These are phyloP conservation scores for Penaeus monodon DNA, from an alignment of 2,888 invertebrate genomes.

Conservation along the genomic window DNA sequence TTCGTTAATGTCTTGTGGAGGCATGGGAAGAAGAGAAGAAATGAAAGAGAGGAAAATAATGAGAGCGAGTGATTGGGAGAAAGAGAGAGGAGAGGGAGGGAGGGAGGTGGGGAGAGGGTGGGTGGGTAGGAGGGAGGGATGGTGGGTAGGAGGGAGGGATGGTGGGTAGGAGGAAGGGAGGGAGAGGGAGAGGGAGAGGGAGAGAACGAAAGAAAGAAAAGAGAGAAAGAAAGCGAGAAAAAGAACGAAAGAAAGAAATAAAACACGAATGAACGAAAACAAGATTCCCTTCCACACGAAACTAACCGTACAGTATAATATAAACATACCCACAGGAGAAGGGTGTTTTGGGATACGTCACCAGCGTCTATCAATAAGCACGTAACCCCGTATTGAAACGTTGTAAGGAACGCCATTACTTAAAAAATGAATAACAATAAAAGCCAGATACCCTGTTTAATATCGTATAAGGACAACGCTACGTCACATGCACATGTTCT, in stretches of 20 bases:
- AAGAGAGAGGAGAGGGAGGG: neutral
- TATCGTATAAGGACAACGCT: too few species aligned
- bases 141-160: slow-evolving; percentile 3
- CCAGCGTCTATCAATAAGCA: too few species aligned
- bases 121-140: neutral
- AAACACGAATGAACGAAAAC: neutral
- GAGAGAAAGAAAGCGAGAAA: neutral
- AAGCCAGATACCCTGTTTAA: too few species aligned
- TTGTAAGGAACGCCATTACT: too few species aligned
- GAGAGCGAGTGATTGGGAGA: neutral
- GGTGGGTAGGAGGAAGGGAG: neutral
- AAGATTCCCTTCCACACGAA: neutral
- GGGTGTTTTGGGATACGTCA: too few species aligned
- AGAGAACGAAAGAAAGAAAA: neutral
- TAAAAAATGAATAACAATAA: too few species aligned
- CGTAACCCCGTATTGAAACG: too few species aligned
- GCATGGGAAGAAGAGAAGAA: too few species aligned
- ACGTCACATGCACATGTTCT: too few species aligned
- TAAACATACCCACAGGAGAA: neutral
- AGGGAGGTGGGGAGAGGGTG: neutral
- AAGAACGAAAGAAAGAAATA: neutral
- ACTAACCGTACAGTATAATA: neutral
- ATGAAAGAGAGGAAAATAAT: too few species aligned
- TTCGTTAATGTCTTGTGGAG: too few species aligned
- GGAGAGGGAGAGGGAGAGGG: neutral